Conservation (phyloP, 1,140 invertebrate species). For the Oryzaephilus surinamensis region DNA sequence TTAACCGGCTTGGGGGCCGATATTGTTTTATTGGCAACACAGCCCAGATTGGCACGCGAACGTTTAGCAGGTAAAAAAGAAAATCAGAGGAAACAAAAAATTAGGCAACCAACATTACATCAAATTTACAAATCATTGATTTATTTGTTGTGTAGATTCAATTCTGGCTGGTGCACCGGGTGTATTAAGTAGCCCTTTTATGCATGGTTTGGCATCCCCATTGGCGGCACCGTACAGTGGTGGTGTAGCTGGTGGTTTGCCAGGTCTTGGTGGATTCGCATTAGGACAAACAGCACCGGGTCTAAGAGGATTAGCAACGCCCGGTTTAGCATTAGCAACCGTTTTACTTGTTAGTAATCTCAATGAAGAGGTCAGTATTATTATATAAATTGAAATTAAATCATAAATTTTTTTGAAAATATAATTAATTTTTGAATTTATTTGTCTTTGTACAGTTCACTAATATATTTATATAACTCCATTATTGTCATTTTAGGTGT, state of each 20-base stretch:
- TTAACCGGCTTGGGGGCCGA: conserved; percentile 43
- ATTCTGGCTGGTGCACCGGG: conserved; percentile 50
- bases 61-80: conserved; percentile 35
- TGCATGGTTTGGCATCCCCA: conserved; percentile 59
- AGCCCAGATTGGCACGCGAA: conserved; percentile 35
- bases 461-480: too few species aligned
- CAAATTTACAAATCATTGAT: too few species aligned
- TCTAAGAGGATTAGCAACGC: conserved; percentile 50
- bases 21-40: conserved; percentile 40
- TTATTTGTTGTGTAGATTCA: conserved; percentile 28
- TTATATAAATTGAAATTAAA: too few species aligned
- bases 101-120: too few species aligned
- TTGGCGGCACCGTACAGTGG: conserved; percentile 57
- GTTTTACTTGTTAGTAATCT: conserved; percentile 82
- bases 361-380: conserved; percentile 72
- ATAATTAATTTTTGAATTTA: too few species aligned
- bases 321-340: conserved; percentile 55
- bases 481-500: too few species aligned
- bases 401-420: too few species aligned
- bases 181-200: conserved; percentile 76
- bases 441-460: too few species aligned
- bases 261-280: conserved; percentile 61
- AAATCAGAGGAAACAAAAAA: too few species aligned
- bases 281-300: conserved; percentile 56
- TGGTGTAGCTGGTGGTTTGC: conserved; percentile 56